These are phyloP conservation scores for Drosophila simulans DNA, from an alignment of 1,140 invertebrate species.

Conservation along the genomic window DNA sequence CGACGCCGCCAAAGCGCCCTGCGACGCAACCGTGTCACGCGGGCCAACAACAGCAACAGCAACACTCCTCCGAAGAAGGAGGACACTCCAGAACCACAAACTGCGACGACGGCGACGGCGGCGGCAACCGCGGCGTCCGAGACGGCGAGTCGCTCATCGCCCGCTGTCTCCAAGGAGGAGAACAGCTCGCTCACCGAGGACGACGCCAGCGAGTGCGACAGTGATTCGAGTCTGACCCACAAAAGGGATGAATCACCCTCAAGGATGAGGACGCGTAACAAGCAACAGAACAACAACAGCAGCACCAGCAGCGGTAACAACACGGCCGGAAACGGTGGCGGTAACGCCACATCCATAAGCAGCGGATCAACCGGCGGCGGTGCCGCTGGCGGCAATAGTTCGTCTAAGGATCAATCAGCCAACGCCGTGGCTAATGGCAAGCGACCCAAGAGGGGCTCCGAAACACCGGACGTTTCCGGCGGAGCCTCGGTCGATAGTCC, in stretches of 20 bases:
- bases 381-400: slow-evolving; percentile 48
- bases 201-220: slow-evolving; percentile 96
- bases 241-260: slow-evolving; percentile 91
- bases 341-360: slow-evolving; percentile 28
- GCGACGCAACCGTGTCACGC: slow-evolving; percentile 93
- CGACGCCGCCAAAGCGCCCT: slow-evolving; percentile 95
- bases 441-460: slow-evolving; percentile 89
- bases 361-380: slow-evolving; percentile 41
- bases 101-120: slow-evolving; percentile 82
- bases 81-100: slow-evolving; percentile 84
- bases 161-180: slow-evolving; percentile 87
- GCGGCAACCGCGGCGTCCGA: slow-evolving; percentile 80
- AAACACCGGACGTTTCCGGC: slow-evolving; percentile 87
- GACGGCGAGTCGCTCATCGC: slow-evolving; percentile 86
- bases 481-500: slow-evolving; percentile 84
- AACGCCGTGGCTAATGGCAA: slow-evolving; percentile 87
- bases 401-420: slow-evolving; percentile 70
- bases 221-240: slow-evolving; percentile 92
- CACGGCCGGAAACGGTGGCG: slow-evolving; percentile 44
- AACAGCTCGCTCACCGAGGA: slow-evolving; percentile 97
- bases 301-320: slow-evolving; percentile 59
- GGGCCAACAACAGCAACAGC: slow-evolving; percentile 85
- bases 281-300: slow-evolving; percentile 85
- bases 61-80: slow-evolving; percentile 85
- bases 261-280: slow-evolving; percentile 94